Evolutionary conservation across 2,113 vertebrate genomes (phyloP).

Genomic region (Motacilla alba): DNA sequence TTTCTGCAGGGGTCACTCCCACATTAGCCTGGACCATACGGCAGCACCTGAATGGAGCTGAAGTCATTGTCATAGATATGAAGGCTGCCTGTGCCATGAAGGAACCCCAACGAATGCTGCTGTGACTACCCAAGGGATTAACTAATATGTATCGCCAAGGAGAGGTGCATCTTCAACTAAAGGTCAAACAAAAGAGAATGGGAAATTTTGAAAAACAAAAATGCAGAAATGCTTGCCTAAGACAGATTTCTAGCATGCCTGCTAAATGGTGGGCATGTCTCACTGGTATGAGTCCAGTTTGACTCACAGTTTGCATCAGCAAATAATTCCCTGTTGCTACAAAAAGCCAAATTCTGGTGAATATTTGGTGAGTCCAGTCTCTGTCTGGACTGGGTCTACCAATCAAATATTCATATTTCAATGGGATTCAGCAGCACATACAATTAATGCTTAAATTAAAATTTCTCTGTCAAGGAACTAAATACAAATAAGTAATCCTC

Average conservation of each 20-base stretch:
- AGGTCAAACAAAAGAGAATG: background rate
- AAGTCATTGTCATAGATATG: background rate
- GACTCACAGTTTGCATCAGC: background rate
- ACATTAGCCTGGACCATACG: background rate
- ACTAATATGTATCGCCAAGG: background rate
- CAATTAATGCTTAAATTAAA: conserved; percentile 2
- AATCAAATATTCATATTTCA: background rate
- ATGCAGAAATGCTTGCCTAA: background rate
- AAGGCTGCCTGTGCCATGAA: background rate
- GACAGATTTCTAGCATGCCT: background rate
- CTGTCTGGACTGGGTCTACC: background rate
- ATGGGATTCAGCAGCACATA: background rate
- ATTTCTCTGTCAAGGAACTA: background rate
- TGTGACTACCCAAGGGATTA: background rate
- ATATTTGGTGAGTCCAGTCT: background rate
- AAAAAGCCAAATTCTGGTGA: background rate
- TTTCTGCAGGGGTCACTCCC: conserved; percentile 20
- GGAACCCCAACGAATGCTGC: fast-evolving
- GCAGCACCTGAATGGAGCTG: background rate
- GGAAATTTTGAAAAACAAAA: background rate
- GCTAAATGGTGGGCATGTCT: background rate
- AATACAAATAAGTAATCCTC: background rate
- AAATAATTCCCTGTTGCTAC: background rate
- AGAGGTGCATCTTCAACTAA: background rate
- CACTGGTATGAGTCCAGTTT: background rate